These are phyloP conservation scores for Argyra leucocephala DNA, from an alignment of 2,888 invertebrate genomes.

Conservation along the genomic window DNA sequence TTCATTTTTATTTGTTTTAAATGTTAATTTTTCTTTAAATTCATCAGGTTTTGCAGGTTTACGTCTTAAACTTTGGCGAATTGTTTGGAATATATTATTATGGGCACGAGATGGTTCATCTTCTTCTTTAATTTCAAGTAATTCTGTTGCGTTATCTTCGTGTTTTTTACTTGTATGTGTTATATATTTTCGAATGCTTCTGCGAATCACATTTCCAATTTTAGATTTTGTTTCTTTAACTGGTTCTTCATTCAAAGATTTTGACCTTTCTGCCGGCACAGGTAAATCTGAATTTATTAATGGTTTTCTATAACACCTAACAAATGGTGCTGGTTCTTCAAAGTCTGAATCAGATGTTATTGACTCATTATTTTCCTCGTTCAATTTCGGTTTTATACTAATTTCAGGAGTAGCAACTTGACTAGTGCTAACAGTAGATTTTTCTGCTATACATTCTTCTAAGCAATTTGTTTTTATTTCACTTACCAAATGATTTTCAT, in stretches of 20 bases:
- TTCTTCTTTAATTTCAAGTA: slow-evolving; percentile 17
- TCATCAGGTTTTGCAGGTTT: slow-evolving; percentile 27
- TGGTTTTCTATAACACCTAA: slow-evolving; percentile 37
- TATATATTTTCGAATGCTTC: slow-evolving; percentile 38
- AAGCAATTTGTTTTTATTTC: not conserved
- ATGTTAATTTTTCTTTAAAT: not conserved
- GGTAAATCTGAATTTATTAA: slow-evolving; percentile 16
- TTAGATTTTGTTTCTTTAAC: slow-evolving; percentile 26
- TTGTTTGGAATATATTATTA: slow-evolving; percentile 26
- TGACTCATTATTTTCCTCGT: slow-evolving; percentile 24
- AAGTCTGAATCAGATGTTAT: slow-evolving; percentile 28
- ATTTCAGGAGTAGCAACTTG: slow-evolving; percentile 12
- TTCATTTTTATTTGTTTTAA: slow-evolving; percentile 24
- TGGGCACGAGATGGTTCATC: slow-evolving; percentile 23
- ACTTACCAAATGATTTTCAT: slow-evolving; percentile 2
- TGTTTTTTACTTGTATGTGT: slow-evolving; percentile 26
- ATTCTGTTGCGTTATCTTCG: slow-evolving; percentile 14
- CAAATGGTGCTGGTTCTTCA: slow-evolving; percentile 37
- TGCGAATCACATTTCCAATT: slow-evolving; percentile 30
- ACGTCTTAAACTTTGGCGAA: slow-evolving; percentile 39
- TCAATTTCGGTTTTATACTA: not conserved
- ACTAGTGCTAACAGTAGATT: not conserved
- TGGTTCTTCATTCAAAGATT: slow-evolving; percentile 24
- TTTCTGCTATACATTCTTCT: not conserved
- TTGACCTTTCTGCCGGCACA: slow-evolving; percentile 7